Evolutionary conservation across 1,140 invertebrate species (phyloP).

Genomic region (Temnothorax curvispinosus): DNA sequence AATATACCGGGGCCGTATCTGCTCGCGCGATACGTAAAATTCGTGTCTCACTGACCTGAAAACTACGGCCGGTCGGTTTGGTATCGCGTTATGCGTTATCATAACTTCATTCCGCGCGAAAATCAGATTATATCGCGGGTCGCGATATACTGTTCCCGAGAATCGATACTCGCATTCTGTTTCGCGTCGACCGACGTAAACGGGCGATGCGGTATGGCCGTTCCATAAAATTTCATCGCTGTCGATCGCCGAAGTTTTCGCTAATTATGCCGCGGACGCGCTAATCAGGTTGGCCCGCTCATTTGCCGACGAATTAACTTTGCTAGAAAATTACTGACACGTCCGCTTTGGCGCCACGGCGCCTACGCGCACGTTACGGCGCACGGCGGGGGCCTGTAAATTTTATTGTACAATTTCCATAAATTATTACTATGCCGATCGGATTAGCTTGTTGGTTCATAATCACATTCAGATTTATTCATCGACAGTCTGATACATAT

Average conservation of each 20-base stretch:
- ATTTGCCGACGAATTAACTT: slow-evolving; percentile 63
- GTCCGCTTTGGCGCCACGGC: slow-evolving; percentile 1
- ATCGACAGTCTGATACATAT: slow-evolving; percentile 18
- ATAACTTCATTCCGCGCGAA: slow-evolving; percentile 37
- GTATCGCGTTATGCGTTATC: slow-evolving; percentile 27
- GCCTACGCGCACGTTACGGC: not conserved
- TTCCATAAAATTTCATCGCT: slow-evolving; percentile 44
- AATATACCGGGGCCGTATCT: slow-evolving; percentile 14
- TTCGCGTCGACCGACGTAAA: slow-evolving; percentile 3
- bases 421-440: slow-evolving; percentile 59
- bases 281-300: slow-evolving; percentile 46
- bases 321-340: slow-evolving; percentile 37
- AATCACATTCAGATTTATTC: slow-evolving; percentile 67
- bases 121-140: slow-evolving; percentile 27
- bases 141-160: slow-evolving; percentile 4
- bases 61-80: slow-evolving; percentile 18
- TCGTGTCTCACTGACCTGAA: slow-evolving; percentile 32
- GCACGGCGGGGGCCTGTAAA: not conserved
- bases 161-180: slow-evolving; percentile 34
- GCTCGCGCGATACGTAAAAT: slow-evolving; percentile 13
- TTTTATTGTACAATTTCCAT: slow-evolving; percentile 55
- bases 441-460: slow-evolving; percentile 47
- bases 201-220: not conserved
- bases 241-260: slow-evolving; percentile 50
- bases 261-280: slow-evolving; percentile 46